Evolutionary conservation across 2,113 vertebrate species (phyloP), one percentile per base, ranked within the genome.

Genomic region (Furnarius figulus): DNA sequence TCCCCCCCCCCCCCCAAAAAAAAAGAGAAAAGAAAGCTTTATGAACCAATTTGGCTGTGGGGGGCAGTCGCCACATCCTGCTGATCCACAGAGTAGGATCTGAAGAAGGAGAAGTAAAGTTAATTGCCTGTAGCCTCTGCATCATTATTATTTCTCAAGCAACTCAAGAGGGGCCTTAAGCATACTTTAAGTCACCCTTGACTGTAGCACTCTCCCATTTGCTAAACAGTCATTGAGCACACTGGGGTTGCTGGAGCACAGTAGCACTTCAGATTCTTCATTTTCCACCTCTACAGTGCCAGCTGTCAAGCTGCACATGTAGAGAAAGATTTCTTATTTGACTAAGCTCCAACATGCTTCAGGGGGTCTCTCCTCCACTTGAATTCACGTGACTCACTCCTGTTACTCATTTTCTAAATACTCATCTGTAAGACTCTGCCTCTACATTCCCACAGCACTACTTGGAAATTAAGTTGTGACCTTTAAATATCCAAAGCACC

Each of bases 21-120:
- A 44, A 44, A 44, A 44, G 18, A 28, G 6, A 63, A 63, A 62
- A 8, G 9, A 46, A 91, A 49, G 39, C 67, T 50, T 35, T 63
- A 62, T n/a, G 28, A 58, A 21, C 33, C 16, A 47, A 7, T 68
- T 35, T 30, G 30, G 27, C 35, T 0, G 0, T 4, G 5, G 14
- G 6, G 16, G 14, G 14, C 44, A 71, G 23, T 46, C 2, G 0
- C 61, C 56, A 81, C 23, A 56, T 37, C 17, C 30, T 56, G 15
- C 44, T 46, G 58, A 91, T 42, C 19, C 52, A 66, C 30, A 49
- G 12, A 66, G n/a, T 6, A 66, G 37, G 35, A 67, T 28, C 3
- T 71, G 65, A 96, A 77, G 67, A 73, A 66, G 5, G 14, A 78
- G 62, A 72, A 65, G 47, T 33, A 31, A 81, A 91, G 52, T 8